Percentiles rank a stretch among this genome's conserved stretches.
Conservation (phyloP, 2,797 vertebrate genomes). For the Saguinus oedipus region DNA sequence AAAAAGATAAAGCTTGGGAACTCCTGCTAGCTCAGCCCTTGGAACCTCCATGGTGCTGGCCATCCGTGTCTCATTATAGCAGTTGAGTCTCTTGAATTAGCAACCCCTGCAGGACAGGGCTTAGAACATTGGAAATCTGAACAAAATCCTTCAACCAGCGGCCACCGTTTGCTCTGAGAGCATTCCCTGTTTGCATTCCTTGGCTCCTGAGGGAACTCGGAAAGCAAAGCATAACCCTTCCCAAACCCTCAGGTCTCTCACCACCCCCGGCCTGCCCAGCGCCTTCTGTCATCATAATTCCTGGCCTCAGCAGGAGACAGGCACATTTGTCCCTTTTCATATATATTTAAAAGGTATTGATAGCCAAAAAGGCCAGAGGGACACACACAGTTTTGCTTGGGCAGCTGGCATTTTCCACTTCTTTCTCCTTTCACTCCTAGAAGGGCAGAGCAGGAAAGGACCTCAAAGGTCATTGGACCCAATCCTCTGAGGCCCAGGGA, state of each 20-base stretch:
- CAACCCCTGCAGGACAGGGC: not conserved
- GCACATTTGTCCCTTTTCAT: slow-evolving; percentile 55
- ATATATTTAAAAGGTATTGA: slow-evolving; percentile 74
- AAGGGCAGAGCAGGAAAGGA: not conserved
- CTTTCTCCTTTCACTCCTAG: not conserved
- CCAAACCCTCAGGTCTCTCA: not conserved
- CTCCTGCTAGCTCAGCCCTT: not conserved
- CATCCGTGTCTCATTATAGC: not conserved
- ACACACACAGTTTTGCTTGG: not conserved
- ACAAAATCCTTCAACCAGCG: not conserved
- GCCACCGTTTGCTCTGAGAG: not conserved
- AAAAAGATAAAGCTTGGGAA: not conserved
- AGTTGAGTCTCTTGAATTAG: not conserved
- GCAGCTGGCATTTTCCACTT: slow-evolving; percentile 57
- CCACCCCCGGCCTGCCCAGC: not conserved
- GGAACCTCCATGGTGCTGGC: not conserved
- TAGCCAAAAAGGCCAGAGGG: slow-evolving; percentile 52
- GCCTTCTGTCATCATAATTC: not conserved
- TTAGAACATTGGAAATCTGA: not conserved
- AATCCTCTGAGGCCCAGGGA: not conserved
- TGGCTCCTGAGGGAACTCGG: not conserved
- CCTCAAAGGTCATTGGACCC: not conserved
- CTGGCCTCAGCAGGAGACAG: not conserved
- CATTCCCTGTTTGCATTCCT: not conserved
- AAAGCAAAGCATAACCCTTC: not conserved